These are phyloP conservation scores for Eilema griseolum DNA, from an alignment of 2,888 invertebrate genomes.

Conservation along the genomic window DNA sequence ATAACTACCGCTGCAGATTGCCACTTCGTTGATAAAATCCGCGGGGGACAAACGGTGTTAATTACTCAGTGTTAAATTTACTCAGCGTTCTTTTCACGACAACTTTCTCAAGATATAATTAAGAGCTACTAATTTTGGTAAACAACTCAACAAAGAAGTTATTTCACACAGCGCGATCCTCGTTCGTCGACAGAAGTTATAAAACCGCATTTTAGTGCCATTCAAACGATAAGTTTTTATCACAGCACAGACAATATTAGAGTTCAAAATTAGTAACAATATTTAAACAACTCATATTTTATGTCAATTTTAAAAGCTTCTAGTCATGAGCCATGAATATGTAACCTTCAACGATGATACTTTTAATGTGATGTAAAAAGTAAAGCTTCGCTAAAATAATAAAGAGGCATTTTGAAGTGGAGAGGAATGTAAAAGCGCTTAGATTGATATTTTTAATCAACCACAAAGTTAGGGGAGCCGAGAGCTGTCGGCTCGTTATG, in stretches of 20 bases:
- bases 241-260: conserved; percentile 35
- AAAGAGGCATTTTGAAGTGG: conserved; percentile 34
- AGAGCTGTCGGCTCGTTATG: conserved; percentile 57
- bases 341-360: conserved; percentile 25
- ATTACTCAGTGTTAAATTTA: conserved; percentile 39
- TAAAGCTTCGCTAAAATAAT: conserved; percentile 42
- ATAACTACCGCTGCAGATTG: conserved; percentile 3
- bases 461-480: conserved; percentile 58
- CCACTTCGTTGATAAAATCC: background rate
- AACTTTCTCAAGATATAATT: conserved; percentile 31
- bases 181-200: conserved; percentile 24
- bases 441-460: conserved; percentile 74
- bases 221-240: conserved; percentile 34
- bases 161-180: conserved; percentile 32
- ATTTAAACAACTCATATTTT: conserved; percentile 38
- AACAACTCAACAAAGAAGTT: conserved; percentile 40
- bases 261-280: conserved; percentile 36
- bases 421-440: conserved; percentile 46
- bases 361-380: conserved; percentile 27
- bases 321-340: conserved; percentile 32
- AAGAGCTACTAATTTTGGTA: conserved; percentile 41
- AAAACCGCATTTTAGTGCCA: conserved; percentile 28
- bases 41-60: conserved; percentile 2
- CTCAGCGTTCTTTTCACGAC: conserved; percentile 27
- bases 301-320: conserved; percentile 32